Evolutionary conservation across 2,888 invertebrate species (phyloP), one percentile per base, ranked within the genome.

Genomic region (Pseudeuparius sepicola): DNA sequence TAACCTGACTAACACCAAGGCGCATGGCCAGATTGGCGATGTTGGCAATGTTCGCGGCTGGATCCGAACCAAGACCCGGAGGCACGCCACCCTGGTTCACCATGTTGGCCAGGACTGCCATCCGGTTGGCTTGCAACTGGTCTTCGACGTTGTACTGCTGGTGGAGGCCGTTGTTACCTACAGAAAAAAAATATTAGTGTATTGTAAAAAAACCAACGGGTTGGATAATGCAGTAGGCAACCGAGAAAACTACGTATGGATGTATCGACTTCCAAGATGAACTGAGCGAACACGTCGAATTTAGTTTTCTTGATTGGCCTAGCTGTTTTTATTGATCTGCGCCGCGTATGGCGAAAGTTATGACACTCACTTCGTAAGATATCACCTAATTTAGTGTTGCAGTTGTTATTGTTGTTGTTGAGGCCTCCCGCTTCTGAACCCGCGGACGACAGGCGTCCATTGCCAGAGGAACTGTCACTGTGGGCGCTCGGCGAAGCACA

Each of bases 401-500:
- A 75, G 55, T 75, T 77, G 53, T 70, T 74, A 55, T 73, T 75
- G 55, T 81, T 83, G 54, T 79, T 75, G 50, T 78, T 74, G 28
- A 82, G 61, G 56, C 65, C 73, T 57, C 76, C 78, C 40, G 77
- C 73, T 66, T 85, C 84, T 11, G 84, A 83, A 12, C 82, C 79
- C 16, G 83, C 80, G 13, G 85, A 84, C 5, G 85, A 83, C 4
- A 85, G 67, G 36, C 84, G 71, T 33, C 84, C 85, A 53, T 83
- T 85, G 43, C 73, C 73, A 16, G 86, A 86, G 14, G 86, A 86
- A 53, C 84, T 84, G 61, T 88, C 88, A 27, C 86, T 86, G 60
- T 86, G 86, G 12, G 81, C 82, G 23, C 85, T 85, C 2, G 87
- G 87, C 28, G 86, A 85, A 10, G 84, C 82, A 48, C 86, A 78